Evolutionary conservation across 2,888 invertebrate genomes (phyloP), one percentile per base, ranked within the genome.

Genomic region (Parnassius apollo): DNA sequence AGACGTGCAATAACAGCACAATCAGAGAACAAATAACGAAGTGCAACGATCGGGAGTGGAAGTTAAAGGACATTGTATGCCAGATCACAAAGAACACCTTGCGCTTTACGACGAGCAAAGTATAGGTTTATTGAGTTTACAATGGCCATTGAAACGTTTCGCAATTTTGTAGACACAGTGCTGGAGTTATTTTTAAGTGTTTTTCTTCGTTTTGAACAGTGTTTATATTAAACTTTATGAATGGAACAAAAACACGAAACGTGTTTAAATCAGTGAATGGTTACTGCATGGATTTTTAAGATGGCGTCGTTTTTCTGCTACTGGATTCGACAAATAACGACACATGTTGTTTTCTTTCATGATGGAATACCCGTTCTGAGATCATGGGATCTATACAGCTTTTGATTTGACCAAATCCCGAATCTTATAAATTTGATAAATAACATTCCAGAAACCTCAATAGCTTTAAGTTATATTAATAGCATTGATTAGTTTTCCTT

Each of bases 41-140:
- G 63, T 64, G 60, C 54, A 65, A 69, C 63, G 66, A 69, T 70
- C 70, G 68, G 69, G 62, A 70, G 69, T 68, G 59, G 65, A 68
- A 71, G 69, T 73, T 45, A 48, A 51, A 54, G 51, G 54, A 63
- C 63, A 49, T 64, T 63, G 64, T 59, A 57, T 50, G 56, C 45
- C 59, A 50, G 65, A 66, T 69, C 69, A 69, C 67, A 69, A 70
- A 65, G 67, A 56, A 53, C 61, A 52, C 52, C 64, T 70, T 68
- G 67, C 59, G 67, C 66, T 76, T 76, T 76, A 76, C 69, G 79
- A 72, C 63, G 68, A 65, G 22, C 71, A 73, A 77, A 81, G 69
- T 78, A 74, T 72, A 70, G 71, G 70, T 71, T 74, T 68, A 72
- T 68, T 65, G 68, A 59, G 58, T 63, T 66, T 69, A 74, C 70